Evolutionary conservation across 2,888 invertebrate genomes (phyloP).

Genomic region (Orthonychiurus folsomi): DNA sequence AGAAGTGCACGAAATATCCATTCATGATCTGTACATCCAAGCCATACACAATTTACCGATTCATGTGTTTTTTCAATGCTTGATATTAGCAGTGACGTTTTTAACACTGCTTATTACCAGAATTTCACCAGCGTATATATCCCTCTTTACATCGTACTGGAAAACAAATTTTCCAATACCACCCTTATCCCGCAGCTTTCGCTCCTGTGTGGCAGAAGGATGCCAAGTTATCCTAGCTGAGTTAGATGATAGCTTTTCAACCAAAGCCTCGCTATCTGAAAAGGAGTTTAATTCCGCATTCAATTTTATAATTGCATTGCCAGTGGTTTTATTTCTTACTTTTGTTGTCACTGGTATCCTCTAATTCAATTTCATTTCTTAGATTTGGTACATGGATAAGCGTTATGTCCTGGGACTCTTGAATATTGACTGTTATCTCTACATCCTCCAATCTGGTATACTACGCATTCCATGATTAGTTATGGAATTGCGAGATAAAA

Average conservation of each 20-base stretch:
- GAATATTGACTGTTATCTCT: slow-evolving; percentile 55
- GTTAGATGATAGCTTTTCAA: slow-evolving; percentile 28
- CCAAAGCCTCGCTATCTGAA: too few species aligned
- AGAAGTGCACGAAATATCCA: slow-evolving; percentile 68
- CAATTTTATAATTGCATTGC: too few species aligned
- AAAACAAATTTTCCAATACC: slow-evolving; percentile 54
- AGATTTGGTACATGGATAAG: slow-evolving; percentile 56
- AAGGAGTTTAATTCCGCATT: too few species aligned
- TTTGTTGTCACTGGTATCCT: too few species aligned
- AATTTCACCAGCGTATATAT: slow-evolving; percentile 53
- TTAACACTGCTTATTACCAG: too few species aligned
- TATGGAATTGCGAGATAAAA: too few species aligned
- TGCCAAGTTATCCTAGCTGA: slow-evolving; percentile 52
- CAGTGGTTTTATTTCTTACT: too few species aligned
- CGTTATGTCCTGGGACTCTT: slow-evolving; percentile 55
- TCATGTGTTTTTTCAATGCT: too few species aligned
- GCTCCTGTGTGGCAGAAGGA: slow-evolving; percentile 52
- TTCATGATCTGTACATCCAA: slow-evolving; percentile 42
- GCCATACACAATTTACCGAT: too few species aligned
- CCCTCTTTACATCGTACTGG: slow-evolving; percentile 60
- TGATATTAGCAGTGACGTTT: too few species aligned
- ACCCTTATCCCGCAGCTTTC: slow-evolving; percentile 50
- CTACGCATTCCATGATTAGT: too few species aligned
- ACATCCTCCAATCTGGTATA: slow-evolving; percentile 58
- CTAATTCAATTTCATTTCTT: slow-evolving; percentile 54